Base-by-base conservation (phyloP, 2,797 vertebrate genomes). In the Lagodon rhomboides region DNA sequence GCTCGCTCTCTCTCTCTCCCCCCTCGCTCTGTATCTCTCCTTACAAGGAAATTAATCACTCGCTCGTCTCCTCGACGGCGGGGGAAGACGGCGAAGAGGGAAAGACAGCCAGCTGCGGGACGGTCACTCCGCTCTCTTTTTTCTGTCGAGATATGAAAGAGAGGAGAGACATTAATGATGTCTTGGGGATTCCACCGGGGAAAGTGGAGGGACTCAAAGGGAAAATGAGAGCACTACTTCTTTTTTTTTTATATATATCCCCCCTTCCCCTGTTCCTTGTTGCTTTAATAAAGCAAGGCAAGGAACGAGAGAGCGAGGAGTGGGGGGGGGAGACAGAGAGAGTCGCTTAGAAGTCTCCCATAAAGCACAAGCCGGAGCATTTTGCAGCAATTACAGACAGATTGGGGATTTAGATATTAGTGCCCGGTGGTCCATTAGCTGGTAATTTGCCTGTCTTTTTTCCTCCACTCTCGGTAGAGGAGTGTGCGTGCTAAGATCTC, bases 361-460 rank as follows among this genome's bases (percentile, higher is more conserved):
- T 89, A 93, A 87, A 93, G 91, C 93, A 90, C 90, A 86, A 93
- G 94, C 87, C 64, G 54, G 91, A 90, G 92, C 90, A 87, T 95
- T 95, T 95, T 95, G 92, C 91, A 94, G 94, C 92, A 95, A 95
- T 95, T 95, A 95, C 92, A 92, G 90, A 86, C 92, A 91, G 92
- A 95, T 94, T 91, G 93, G 89, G 92, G 93, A 95, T 94, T 95
- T 94, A 94, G 93, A 96, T 95, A 94, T 95, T 94, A 95, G 95
- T 95, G 95, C 94, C 93, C 92, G 93, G 84, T 91, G 93, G 95
- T 95, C 94, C 89, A 96, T 97, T 96, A 93, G 90, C 91, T 96
- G 96, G 96, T 96, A 97, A 98, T 97, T 97, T 96, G 94, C 93
- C 93, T 92, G 90, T 95, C 95, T 96, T 94, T 94, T 94, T 95